Conservation (phyloP, 1,140 invertebrate species). For the Scylla paramamosain region DNA sequence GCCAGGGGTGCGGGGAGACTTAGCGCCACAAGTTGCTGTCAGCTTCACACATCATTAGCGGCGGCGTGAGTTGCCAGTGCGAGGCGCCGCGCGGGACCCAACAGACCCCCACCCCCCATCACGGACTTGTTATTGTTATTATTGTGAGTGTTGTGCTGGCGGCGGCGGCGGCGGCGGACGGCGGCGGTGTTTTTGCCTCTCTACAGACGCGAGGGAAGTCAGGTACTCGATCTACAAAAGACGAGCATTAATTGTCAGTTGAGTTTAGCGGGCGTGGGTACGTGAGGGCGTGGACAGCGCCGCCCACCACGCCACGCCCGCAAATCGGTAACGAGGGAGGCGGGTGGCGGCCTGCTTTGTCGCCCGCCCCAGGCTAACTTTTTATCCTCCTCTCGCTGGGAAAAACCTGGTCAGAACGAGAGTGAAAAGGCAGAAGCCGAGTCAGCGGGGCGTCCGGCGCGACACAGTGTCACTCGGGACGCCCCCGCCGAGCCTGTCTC, state of each 20-base stretch:
- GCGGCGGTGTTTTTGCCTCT: too few relatives aligned
- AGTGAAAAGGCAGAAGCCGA: slow-evolving; percentile 75
- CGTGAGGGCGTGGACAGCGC: neutral
- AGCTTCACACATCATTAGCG: neutral
- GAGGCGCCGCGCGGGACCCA: neutral
- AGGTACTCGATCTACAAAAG: neutral
- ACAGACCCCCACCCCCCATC: neutral
- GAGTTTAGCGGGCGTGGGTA: slow-evolving; percentile 4
- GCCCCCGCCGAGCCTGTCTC: slow-evolving; percentile 65
- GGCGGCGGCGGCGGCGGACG: too few relatives aligned
- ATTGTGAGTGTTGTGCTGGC: too few relatives aligned
- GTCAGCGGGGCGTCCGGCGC: slow-evolving; percentile 60
- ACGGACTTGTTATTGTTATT: too few relatives aligned
- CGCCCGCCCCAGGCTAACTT: slow-evolving; percentile 43
- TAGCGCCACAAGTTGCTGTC: neutral
- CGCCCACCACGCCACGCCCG: slow-evolving; percentile 28
- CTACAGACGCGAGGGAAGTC: neutral
- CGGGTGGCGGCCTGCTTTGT: slow-evolving; percentile 50
- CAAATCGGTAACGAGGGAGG: slow-evolving; percentile 70
- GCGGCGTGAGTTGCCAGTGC: neutral
- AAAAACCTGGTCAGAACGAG: slow-evolving; percentile 62
- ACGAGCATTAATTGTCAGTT: slow-evolving; percentile 14
- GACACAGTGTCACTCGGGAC: slow-evolving; percentile 62
- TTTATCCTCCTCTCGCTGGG: slow-evolving; percentile 61
- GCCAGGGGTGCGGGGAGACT: neutral